A percentile compares a stretch with the other conserved stretches of the same genome.
Conservation (phyloP, 2,797 vertebrate genomes). For the Dallia pectoralis region DNA sequence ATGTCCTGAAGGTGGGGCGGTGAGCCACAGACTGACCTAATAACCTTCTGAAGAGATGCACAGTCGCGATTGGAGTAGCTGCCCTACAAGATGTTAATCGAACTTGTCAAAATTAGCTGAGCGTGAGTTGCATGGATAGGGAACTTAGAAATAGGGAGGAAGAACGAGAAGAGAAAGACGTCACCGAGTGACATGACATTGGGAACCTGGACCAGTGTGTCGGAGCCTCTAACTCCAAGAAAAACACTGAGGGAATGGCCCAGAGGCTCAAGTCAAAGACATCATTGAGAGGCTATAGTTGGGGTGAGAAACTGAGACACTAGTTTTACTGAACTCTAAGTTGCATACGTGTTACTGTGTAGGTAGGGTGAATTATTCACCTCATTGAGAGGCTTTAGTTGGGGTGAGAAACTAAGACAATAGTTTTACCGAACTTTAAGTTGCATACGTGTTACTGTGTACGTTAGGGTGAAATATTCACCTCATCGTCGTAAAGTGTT, state of each 20-base stretch:
- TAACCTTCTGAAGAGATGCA: too few species aligned
- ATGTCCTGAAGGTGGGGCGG: too few species aligned
- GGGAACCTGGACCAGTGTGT: conserved; percentile 33
- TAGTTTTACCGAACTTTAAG: not conserved
- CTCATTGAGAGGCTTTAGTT: not conserved
- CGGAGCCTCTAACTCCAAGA: conserved; percentile 32
- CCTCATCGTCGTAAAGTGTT: not conserved
- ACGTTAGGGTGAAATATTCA: not conserved
- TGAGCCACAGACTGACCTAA: too few species aligned
- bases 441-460: not conserved
- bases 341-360: not conserved
- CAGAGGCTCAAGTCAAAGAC: conserved; percentile 28
- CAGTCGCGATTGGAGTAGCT: too few species aligned
- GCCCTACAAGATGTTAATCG: too few species aligned
- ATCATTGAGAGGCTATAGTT: conserved; percentile 3
- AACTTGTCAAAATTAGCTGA: not conserved
- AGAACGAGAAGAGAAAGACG: conserved; percentile 18
- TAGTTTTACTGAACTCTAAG: not conserved
- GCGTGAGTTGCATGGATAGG: not conserved
- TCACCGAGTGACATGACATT: conserved; percentile 35
- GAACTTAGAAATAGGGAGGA: not conserved
- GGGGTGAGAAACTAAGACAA: conserved; percentile 5
- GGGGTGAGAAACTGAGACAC: conserved; percentile 5
- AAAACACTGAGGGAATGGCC: conserved; percentile 32
- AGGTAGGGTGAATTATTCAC: not conserved